Evolutionary conservation across 64 coral and sea anemone species (phyloP), one percentile per base, ranked within the genome.

Genomic region (Actinia tenebrosa): DNA sequence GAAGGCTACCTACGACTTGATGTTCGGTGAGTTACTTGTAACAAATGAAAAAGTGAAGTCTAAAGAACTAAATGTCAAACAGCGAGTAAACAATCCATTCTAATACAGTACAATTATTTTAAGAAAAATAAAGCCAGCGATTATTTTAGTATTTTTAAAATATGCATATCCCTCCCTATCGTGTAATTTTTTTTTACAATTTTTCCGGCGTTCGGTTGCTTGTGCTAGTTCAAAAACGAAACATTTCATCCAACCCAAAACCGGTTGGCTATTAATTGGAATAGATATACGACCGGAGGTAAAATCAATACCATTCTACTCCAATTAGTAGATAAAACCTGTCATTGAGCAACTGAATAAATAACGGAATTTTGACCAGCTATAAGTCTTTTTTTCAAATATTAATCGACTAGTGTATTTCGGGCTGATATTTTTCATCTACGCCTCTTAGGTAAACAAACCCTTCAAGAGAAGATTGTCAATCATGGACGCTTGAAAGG

Each of bases 291-390:
- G 53, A 45, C 79, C 44, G 79, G 50, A 53, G 79, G 16, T 44
- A 22, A 22, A 81, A n/a, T 22, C 79, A 53, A 81, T 81, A 81
- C 50, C 43, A 45, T 81, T 81, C 44, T 81, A 50, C 16, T 53
- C 79, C 79, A 81, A 81, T 81, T 81, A 81, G 79, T 81, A 47
- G 79, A 81, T 50, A 81, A 81, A 50, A 47, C 14, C 17, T 50
- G 79, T 11, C 79, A 37, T 37, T 37, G 30, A 22, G 7, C 22
- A 1, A 2, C 3, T 50, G 46, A 50, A 53, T 53, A 81, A 81
- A 53, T 81, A 45, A 81, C 77, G 15, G 13, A 14, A 1, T 50
- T 53, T 20, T 13, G 22, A 47, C 17, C 17, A 7, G 10, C 46
- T 22, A 53, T 53, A 26, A 53, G 77, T 5, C 16, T 44, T 79